Percentiles rank a stretch among this genome's conserved stretches.
Conservation (phyloP, 2,113 vertebrate genomes). For the Delphinus delphis region DNA sequence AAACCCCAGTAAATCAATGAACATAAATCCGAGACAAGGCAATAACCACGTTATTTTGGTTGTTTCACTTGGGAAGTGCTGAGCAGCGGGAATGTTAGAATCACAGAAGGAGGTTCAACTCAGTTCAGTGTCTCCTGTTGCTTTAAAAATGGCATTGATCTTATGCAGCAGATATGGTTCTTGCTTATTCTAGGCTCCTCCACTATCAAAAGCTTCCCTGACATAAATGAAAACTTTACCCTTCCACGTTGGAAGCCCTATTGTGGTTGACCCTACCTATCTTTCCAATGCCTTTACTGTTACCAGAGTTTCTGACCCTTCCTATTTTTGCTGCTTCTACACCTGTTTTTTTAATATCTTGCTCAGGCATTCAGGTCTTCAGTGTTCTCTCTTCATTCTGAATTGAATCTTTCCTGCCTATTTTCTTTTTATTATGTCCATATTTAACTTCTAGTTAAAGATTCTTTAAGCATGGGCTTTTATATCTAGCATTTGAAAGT, state of each 20-base stretch:
- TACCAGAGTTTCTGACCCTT: background rate
- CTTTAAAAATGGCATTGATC: conserved; percentile 51
- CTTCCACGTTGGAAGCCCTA: background rate
- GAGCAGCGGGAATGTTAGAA: background rate
- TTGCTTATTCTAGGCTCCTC: background rate
- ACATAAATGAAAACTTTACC: conserved; percentile 22
- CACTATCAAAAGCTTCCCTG: background rate
- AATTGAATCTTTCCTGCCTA: background rate
- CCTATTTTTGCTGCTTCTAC: background rate
- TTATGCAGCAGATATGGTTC: background rate
- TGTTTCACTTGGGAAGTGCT: background rate
- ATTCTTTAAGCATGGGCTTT: background rate
- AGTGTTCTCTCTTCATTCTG: background rate
- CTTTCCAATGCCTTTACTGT: background rate
- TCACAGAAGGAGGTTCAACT: background rate
- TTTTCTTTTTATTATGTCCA: background rate
- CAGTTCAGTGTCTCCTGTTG: background rate
- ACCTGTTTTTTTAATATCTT: conserved; percentile 9
- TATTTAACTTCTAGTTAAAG: background rate
- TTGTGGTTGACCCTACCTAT: background rate
- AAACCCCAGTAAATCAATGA: background rate
- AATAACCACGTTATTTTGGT: background rate
- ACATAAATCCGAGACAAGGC: background rate
- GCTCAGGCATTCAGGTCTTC: background rate
- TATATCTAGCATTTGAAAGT: background rate